These are phyloP conservation scores for Charaxes varanes DNA, from an alignment of 1,140 invertebrate genomes.

Conservation along the genomic window DNA sequence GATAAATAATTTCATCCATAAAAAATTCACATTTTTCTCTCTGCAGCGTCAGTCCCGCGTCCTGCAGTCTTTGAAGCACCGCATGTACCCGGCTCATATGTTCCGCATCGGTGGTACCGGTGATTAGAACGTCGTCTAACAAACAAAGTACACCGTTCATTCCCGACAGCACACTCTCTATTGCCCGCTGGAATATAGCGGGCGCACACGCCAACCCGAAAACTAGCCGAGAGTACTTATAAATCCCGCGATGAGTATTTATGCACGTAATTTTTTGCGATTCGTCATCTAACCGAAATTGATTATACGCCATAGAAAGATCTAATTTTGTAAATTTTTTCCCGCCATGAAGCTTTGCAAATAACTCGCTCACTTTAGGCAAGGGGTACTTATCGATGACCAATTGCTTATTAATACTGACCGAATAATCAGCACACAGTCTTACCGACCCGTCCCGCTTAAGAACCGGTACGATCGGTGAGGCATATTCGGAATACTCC, in stretches of 20 bases:
- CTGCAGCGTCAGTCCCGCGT: constrained; percentile 16
- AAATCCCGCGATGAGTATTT: constrained; percentile 26
- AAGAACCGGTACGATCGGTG: constrained; percentile 11
- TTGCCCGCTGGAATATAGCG: constrained; percentile 31
- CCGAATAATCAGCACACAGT: constrained; percentile 51
- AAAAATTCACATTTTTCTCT: too few relatives aligned
- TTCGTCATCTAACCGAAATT: constrained; percentile 16
- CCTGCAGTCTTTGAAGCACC: constrained; percentile 19
- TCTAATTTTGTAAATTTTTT: constrained; percentile 19
- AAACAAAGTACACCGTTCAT: constrained; percentile 16
- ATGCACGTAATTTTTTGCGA: constrained; percentile 23
- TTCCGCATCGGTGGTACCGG: constrained; percentile 1
- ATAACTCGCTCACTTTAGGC: constrained; percentile 22
- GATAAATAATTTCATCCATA: too few relatives aligned
- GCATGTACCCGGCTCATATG: constrained; percentile 10
- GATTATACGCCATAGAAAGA: constrained; percentile 25
- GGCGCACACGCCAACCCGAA: constrained; percentile 22
- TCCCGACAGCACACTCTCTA: constrained; percentile 21
- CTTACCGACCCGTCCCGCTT: constrained; percentile 44
- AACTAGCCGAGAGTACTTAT: constrained; percentile 22
- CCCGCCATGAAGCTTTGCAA: constrained; percentile 23
- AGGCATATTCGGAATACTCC: constrained; percentile 46
- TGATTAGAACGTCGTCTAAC: constrained; percentile 21
- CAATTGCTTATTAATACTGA: constrained; percentile 28
- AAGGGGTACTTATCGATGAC: constrained; percentile 24